Percentiles rank a stretch among this genome's conserved stretches.
Evolutionary conservation across 2,888 invertebrate species (phyloP).

Genomic region (Pharmacophagus antenor): DNA sequence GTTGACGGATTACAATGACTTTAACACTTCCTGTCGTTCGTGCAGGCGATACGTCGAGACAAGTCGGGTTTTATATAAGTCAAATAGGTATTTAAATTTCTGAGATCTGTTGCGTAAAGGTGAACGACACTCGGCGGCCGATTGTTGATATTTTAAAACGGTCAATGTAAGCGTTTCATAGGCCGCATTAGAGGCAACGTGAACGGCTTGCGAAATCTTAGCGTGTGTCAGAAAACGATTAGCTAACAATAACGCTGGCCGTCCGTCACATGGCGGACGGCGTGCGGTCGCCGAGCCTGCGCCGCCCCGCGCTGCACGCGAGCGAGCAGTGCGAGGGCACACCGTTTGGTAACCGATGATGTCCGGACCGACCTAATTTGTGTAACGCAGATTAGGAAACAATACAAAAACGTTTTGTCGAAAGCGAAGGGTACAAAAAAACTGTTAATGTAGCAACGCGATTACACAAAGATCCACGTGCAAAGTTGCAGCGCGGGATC

Average conservation of each 20-base stretch:
- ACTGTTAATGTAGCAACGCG: constrained; percentile 56
- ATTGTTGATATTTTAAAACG: constrained; percentile 39
- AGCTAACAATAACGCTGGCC: constrained; percentile 41
- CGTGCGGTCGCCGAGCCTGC: constrained; percentile 25
- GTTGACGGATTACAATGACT: constrained; percentile 26
- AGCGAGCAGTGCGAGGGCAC: constrained; percentile 42
- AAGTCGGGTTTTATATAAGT: constrained; percentile 39
- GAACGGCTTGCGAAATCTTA: constrained; percentile 50
- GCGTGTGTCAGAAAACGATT: constrained; percentile 23
- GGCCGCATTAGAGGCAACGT: constrained; percentile 51
- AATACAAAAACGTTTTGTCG: constrained; percentile 61
- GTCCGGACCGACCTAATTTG: constrained; percentile 61
- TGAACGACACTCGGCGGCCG: constrained; percentile 43
- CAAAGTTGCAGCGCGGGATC: constrained; percentile 59
- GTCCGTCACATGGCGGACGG: constrained; percentile 37
- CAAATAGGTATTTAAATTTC: constrained; percentile 31
- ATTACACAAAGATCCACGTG: constrained; percentile 72
- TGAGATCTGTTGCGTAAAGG: constrained; percentile 43
- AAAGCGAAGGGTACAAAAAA: constrained; percentile 68
- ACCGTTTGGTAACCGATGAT: constrained; percentile 56
- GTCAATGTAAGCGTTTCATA: constrained; percentile 35
- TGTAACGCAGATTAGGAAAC: constrained; percentile 63
- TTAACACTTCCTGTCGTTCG: constrained; percentile 59
- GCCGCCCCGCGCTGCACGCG: neutral
- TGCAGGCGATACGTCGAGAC: constrained; percentile 36